Percentiles rank a stretch among this genome's conserved stretches.
Evolutionary conservation across 2,797 vertebrate genomes (phyloP).

Genomic region (Microhierax caerulescens): DNA sequence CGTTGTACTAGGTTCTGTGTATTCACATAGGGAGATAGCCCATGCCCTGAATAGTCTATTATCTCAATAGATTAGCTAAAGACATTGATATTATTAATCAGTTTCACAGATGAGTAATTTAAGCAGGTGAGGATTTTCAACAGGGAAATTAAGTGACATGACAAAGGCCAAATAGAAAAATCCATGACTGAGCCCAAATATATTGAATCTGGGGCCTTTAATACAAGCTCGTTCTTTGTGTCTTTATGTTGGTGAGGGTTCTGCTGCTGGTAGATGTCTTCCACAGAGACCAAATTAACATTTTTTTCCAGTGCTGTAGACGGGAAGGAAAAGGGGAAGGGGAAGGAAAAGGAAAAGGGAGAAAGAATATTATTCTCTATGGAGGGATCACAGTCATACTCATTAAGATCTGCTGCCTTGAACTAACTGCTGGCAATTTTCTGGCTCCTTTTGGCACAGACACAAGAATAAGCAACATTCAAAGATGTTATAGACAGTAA

Average conservation of each 20-base stretch:
- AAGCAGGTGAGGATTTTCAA: background rate
- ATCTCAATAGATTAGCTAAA: background rate
- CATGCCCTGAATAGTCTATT: background rate
- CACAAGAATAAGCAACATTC: background rate
- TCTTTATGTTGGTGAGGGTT: background rate
- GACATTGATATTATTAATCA: background rate
- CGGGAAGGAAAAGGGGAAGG: background rate
- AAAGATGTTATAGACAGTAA: background rate
- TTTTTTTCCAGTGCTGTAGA: background rate
- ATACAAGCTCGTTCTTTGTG: rapidly evolving
- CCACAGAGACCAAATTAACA: background rate
- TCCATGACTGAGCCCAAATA: background rate
- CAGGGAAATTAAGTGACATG: background rate
- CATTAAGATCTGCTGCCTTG: background rate
- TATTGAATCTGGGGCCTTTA: background rate
- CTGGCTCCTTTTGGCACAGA: background rate
- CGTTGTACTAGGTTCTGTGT: background rate
- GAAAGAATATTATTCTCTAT: background rate
- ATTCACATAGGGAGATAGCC: background rate
- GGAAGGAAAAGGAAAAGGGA: background rate
- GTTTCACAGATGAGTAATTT: background rate
- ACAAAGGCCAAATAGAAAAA: background rate
- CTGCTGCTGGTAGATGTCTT: background rate
- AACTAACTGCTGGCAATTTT: background rate
- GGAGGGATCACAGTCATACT: background rate